Percentiles rank a stretch among this genome's conserved stretches.
These are phyloP conservation scores for Echinometra lucunter DNA, from an alignment of 53 echinoderm and acorn worm genomes.

Conservation along the genomic window DNA sequence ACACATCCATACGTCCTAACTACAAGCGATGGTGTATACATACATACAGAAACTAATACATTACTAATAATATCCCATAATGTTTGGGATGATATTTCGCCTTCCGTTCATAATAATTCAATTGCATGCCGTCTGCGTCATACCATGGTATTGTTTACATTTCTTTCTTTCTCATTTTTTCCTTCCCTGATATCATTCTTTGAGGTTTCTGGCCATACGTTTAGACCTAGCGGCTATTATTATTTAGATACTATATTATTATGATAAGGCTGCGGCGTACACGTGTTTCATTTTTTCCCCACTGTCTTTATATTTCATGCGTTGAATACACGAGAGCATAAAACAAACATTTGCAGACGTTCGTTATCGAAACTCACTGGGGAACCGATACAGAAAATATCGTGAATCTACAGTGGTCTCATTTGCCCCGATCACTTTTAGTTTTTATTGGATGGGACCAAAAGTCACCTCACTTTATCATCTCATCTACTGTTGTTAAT, in stretches of 20 bases:
- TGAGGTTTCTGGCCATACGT: conserved; percentile 33
- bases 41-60: conserved; percentile 53
- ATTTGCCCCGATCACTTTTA: background rate
- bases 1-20: background rate
- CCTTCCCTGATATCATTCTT: background rate
- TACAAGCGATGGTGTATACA: background rate
- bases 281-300: conserved; percentile 44
- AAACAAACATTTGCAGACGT: conserved; percentile 53
- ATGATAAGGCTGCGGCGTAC: conserved; percentile 48
- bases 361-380: background rate
- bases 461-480: background rate
- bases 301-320: background rate
- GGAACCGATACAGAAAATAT: conserved; percentile 43
- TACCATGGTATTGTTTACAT: conserved; percentile 35
- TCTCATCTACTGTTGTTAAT: background rate
- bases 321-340: conserved; percentile 4
- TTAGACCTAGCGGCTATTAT: conserved; percentile 22
- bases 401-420: background rate
- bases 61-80: conserved; percentile 31
- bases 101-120: conserved; percentile 40
- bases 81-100: conserved; percentile 23
- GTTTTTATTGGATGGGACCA: background rate
- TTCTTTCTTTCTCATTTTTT: background rate
- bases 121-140: conserved; percentile 32
- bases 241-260: conserved; percentile 64